Base-by-base conservation (phyloP, 2,888 invertebrate genomes). In the Rotaria macrura region DNA sequence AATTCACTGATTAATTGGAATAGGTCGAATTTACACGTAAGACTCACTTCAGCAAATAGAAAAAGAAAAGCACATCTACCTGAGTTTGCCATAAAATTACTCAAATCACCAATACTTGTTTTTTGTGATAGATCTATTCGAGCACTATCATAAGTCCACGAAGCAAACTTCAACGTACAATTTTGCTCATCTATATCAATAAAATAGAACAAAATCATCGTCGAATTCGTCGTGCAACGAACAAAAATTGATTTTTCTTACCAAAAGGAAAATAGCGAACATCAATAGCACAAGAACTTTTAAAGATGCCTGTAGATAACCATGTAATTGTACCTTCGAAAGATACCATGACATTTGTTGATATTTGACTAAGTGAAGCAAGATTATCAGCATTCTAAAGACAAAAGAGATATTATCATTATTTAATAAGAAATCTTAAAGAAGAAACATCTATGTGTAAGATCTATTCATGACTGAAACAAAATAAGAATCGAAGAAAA, bases 1-100 rank as follows among this genome's bases (percentile, higher is more conserved):
- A n/a, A n/a, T n/a, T n/a, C n/a, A n/a, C n/a, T n/a, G n/a, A n/a
- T n/a, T n/a, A n/a, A n/a, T n/a, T n/a, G n/a, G n/a, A n/a, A n/a
- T n/a, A n/a, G n/a, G n/a, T n/a, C n/a, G n/a, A n/a, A n/a, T n/a
- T n/a, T n/a, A n/a, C n/a, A n/a, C n/a, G n/a, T n/a, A n/a, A n/a
- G n/a, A n/a, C n/a, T n/a, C n/a, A n/a, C n/a, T n/a, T n/a, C n/a
- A n/a, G n/a, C n/a, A n/a, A n/a, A n/a, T n/a, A n/a, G n/a, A n/a
- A 1, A 49, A 0, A 49, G 17, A 4, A 49, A 49, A 49, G 17
- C 14, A 7, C 34, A 65, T 65, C 4, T 65, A 65, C 65, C 65
- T 20, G 95, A 95, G 90, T 95, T 96, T n/a, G 94, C 94, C 89
- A 95, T 95, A 91, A 95, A 96, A 92, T 95, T 95, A 88, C 94